Base-by-base conservation (phyloP, 2,113 vertebrate genomes). In the Notarius quadriscutis region DNA sequence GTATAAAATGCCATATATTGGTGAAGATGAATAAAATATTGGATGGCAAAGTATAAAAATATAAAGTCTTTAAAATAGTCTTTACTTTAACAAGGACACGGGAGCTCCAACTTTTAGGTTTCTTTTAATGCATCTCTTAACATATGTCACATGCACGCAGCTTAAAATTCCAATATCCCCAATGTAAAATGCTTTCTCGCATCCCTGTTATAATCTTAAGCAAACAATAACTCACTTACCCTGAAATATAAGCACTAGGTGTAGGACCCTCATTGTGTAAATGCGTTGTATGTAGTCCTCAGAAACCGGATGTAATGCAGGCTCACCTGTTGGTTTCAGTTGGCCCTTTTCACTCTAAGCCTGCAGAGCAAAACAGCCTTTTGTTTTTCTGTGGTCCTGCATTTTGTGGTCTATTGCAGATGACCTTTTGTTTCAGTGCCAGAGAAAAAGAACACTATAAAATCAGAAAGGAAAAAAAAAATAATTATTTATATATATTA, bases 221-320 rank as follows among this genome's bases (percentile, higher is more conserved):
- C 17, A 88, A 90, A 60, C 18, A 30, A 12, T 30, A 79, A 57
- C 17, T 41, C 18, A 90, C 93, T 93, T 75, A 95, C 95, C 91
- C 12, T 89, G 88, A 69, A 92, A 83, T 11, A 93, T 51, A 53
- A 92, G 78, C 79, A 91, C 7, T 7, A 94, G 25, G 82, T 41
- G 89, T 4, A 92, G 10, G 0, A 30, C 34, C 87, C 75, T 92
- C 93, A 94, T 94, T 15, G 30, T 91, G 87, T 10, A 62, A 48
- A 78, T 4, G 12, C 30, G 7, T 27, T 30, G 34, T 1, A 0
- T 69, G 30, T 2, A 27, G 17, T 34, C 57, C 5, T 50, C 2
- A 62, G 4, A 85, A 55, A 91, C 89, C 90, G 88, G 90, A 92
- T 90, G 88, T 85, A 48, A 11, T n/a, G 20, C 7, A 50, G 41